Percentiles rank a stretch among this genome's conserved stretches.
phyloP scores from a whole-genome alignment of 2,888 invertebrate genomes.

The Heteromyza rotundicornis region DNA sequence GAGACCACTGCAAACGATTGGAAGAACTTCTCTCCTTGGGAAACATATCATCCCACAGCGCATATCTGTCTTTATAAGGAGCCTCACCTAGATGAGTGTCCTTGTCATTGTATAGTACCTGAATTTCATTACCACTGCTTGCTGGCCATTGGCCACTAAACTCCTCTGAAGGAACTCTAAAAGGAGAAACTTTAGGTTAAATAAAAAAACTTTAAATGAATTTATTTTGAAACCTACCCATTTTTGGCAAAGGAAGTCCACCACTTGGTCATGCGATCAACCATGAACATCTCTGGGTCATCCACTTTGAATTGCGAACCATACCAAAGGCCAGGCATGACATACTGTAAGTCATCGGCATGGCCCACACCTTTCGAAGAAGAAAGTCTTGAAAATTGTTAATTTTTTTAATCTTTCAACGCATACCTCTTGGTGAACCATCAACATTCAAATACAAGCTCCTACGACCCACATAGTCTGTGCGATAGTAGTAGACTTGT shows the following conservation, averaged over 20 bases:
- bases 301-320: conserved; percentile 43
- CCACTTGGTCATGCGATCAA: conserved; percentile 59
- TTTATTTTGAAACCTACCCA: conserved; percentile 40
- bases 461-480: conserved; percentile 67
- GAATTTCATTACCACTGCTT: no score
- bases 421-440: conserved; percentile 51
- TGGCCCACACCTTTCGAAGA: conserved; percentile 39
- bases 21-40: no score
- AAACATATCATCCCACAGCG: no score
- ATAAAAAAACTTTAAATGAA: no score
- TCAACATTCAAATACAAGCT: conserved; percentile 63
- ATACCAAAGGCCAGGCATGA: conserved; percentile 43
- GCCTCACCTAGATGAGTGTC: no score
- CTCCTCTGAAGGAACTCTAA: no score
- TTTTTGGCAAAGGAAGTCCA: conserved; percentile 58
- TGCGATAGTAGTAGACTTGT: conserved; percentile 68
- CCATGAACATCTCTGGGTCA: conserved; percentile 59
- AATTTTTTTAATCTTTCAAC: background rate
- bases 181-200: no score
- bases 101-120: no score
- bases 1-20: no score
- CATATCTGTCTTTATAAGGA: no score
- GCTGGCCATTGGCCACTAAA: no score
- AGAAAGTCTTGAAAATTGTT: no score
- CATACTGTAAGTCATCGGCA: conserved; percentile 51